Base-by-base conservation (phyloP, 2,113 vertebrate species). In the Thomomys bottae region DNA sequence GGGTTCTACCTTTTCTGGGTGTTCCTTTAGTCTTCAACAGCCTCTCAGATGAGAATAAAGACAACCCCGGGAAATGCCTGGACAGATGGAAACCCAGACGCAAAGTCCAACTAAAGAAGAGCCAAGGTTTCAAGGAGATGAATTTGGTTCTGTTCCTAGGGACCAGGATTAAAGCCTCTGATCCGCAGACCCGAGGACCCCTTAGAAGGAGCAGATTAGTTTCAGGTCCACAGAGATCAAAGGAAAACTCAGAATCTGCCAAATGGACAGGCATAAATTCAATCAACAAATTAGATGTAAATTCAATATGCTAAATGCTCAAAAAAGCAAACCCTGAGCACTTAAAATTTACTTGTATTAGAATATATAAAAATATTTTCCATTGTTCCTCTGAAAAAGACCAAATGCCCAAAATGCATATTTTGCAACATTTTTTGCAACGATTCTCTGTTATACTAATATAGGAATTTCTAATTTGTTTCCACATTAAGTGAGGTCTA, bases 11-110 rank as follows among this genome's bases (percentile, higher is more conserved):
- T 11, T 54, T 75, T 21, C 45, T 12, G 15, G 49, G 49, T 10
- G 0, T 18, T 17, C 88, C 36, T 24, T 67, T 38, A 20, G 26
- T 90, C 28, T 75, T 59, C 68, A 79, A 79, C 10, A 87, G n/a
- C 24, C 23, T 84, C 32, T 17, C 24, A 57, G 81, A 84, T 84
- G 89, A 87, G 32, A 87, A 81, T 64, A 73, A 81, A 81, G 88
- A 40, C 24, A 87, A 61, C 6, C 18, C 54, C 78, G 23, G 12
- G 64, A 83, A 89, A 42, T 78, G 45, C n/a, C 36, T 61, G 87
- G 87, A 70, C 89, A 94, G 87, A 91, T 94, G 92, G 87, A 66
- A 78, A 79, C 78, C 21, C 84, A 92, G 68, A 79, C 83, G 87
- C 59, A 76, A 87, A 89, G 82, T 57, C 57, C 26, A 36, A 40